Evolutionary conservation across 1,140 invertebrate genomes (phyloP), one percentile per base, ranked within the genome.

Genomic region (Sipha flava): DNA sequence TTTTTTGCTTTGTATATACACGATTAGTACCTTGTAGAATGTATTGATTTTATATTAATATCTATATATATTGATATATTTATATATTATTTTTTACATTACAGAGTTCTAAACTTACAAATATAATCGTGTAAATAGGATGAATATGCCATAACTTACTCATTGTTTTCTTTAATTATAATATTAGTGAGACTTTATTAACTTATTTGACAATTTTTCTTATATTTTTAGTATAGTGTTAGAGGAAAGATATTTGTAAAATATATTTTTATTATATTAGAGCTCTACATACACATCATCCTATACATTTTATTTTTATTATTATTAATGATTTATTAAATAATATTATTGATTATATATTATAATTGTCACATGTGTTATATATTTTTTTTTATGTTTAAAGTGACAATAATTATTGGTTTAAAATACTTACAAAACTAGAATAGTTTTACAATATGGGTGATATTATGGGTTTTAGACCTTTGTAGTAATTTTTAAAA

Each of bases 211-310:
- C 21, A 57, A 77, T 57, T 40, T 57, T 40, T 57, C 9, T 54
- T 77, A 59, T 23, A 16, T 77, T 40, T 77, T 57, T 47, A 23
- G n/a, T 77, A 16, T 75, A 54, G 31, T 49, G 23, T 75, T 54
- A 75, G n/a, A 72, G 14, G 21, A 31, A 75, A 37, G 2, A 29
- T 77, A 43, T 57, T 3, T 16, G 43, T 57, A 4, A 77, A 77
- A 59, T 77, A 77, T 77, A 77, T 77, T 77, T 77, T 77, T 77
- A 77, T 59, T 43, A 59, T 26, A 59, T 40, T 40, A 26, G 37
- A 40, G 16, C 12, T 59, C n/a, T n/a, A n/a, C n/a, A 54, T 23
- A 75, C 31, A 54, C 10, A 16, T 52, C 1, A 31, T 70, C 26
- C 43, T 47, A 47, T 31, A 70, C 16, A 54, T 73, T 34, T 23